These are phyloP conservation scores for Festucalex cinctus DNA, from an alignment of 2,113 vertebrate species.

Conservation along the genomic window DNA sequence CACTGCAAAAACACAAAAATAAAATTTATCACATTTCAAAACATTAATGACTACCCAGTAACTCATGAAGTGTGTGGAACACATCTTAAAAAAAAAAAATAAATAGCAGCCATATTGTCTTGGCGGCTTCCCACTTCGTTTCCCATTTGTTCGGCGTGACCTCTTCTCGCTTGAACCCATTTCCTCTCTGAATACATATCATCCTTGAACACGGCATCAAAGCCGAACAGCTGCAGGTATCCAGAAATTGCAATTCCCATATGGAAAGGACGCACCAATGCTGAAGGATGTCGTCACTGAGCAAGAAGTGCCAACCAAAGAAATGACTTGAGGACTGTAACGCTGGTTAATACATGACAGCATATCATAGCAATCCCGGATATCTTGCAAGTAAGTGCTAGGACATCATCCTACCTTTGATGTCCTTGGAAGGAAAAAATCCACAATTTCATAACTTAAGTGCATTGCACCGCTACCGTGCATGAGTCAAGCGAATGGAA, in stretches of 20 bases:
- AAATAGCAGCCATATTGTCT: background rate
- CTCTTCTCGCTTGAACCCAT: background rate
- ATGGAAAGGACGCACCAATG: background rate
- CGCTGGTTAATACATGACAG: background rate
- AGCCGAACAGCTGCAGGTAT: background rate
- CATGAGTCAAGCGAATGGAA: background rate
- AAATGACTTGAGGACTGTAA: background rate
- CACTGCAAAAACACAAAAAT: too few relatives aligned
- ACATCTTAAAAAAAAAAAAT: too few relatives aligned
- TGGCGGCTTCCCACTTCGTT: background rate
- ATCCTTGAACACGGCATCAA: background rate
- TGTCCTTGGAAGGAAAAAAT: background rate
- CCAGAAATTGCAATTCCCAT: slow-evolving; percentile 1
- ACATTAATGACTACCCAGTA: too few relatives aligned
- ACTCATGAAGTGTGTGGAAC: too few relatives aligned
- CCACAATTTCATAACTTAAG: background rate
- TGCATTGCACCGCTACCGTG: background rate
- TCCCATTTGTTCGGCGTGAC: background rate
- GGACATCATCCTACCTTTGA: background rate
- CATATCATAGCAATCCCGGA: background rate
- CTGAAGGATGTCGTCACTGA: background rate
- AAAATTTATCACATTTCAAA: too few relatives aligned
- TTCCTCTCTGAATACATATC: background rate
- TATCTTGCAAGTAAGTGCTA: background rate
- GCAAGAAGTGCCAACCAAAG: background rate